These are phyloP conservation scores for Anoplolepis gracilipes DNA, from an alignment of 1,140 invertebrate species.

Conservation along the genomic window DNA sequence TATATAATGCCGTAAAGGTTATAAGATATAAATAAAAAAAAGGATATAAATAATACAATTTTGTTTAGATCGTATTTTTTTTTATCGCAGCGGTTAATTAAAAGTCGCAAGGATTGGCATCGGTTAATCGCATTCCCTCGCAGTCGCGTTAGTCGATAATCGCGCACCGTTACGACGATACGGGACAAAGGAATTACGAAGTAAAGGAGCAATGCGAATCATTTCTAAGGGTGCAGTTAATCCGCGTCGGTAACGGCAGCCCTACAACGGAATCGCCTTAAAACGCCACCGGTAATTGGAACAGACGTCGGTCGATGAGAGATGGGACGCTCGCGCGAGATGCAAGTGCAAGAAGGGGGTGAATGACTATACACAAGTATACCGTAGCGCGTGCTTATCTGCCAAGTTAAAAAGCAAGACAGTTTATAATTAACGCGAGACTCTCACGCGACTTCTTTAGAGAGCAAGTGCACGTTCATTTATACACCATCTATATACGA, in stretches of 20 bases:
- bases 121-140: constrained; percentile 47
- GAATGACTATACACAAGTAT: constrained; percentile 51
- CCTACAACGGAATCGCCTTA: constrained; percentile 75
- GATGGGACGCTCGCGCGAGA: constrained; percentile 56
- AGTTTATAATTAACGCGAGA: constrained; percentile 62
- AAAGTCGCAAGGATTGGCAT: constrained; percentile 34
- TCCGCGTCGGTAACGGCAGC: constrained; percentile 83
- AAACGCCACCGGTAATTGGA: constrained; percentile 64
- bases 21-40: too few relatives aligned
- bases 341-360: constrained; percentile 46
- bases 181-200: constrained; percentile 49
- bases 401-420: constrained; percentile 58
- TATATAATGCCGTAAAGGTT: background rate
- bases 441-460: constrained; percentile 62
- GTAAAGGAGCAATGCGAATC: constrained; percentile 48
- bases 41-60: background rate
- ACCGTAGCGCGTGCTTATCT: constrained; percentile 53
- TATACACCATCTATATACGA: constrained; percentile 41
- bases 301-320: constrained; percentile 61
- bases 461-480: constrained; percentile 59
- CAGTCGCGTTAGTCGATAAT: constrained; percentile 42
- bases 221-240: constrained; percentile 78
- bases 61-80: background rate
- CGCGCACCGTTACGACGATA: constrained; percentile 46
- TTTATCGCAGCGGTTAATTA: constrained; percentile 43